Conservation (phyloP, 2,113 vertebrate genomes). For the Alaudala cheleensis region DNA sequence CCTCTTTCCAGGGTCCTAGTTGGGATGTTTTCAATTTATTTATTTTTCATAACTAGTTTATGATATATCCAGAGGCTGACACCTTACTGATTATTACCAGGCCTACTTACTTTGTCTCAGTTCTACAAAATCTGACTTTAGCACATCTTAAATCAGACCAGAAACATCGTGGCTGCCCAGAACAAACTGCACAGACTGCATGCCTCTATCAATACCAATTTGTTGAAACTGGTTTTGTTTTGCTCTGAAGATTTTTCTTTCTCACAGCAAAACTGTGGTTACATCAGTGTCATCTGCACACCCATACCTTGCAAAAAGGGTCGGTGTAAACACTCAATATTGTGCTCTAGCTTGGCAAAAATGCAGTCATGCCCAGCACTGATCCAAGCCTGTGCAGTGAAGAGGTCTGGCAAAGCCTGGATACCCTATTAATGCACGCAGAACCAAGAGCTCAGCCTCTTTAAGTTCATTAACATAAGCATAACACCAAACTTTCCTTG, state of each 20-base stretch:
- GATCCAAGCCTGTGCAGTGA: not conserved
- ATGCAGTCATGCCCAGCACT: not conserved
- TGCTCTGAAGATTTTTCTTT: not conserved
- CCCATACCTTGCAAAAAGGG: not conserved
- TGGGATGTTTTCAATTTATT: not conserved
- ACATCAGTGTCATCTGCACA: not conserved
- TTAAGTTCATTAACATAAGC: not conserved
- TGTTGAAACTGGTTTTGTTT: not conserved
- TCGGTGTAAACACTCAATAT: not conserved
- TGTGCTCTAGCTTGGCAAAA: not conserved
- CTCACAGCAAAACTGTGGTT: not conserved
- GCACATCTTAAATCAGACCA: not conserved
- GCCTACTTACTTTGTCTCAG: not conserved
- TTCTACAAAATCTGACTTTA: not conserved
- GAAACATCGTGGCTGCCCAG: not conserved
- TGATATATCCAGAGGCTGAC: not conserved
- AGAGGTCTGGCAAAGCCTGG: not conserved
- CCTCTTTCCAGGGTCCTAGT: not conserved
- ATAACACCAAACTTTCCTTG: not conserved
- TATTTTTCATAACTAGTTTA: not conserved
- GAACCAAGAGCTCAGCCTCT: not conserved
- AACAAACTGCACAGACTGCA: not conserved
- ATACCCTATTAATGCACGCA: rapidly evolving
- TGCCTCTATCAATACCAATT: not conserved
- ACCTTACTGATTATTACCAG: not conserved